Conservation (phyloP, 2,888 invertebrate genomes). For the Orthosia cruda region DNA sequence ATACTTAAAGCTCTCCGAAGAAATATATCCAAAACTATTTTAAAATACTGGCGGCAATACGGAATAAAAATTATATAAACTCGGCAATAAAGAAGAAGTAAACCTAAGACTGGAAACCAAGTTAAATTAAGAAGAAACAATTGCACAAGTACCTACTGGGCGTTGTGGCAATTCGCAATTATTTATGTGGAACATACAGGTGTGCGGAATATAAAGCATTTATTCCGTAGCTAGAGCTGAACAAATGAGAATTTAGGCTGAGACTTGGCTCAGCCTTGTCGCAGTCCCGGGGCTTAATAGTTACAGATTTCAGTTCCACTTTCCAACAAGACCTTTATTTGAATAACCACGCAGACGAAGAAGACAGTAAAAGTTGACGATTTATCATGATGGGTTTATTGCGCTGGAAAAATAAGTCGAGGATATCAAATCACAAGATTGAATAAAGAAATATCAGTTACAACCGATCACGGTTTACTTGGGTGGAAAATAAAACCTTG, state of each 20-base stretch:
- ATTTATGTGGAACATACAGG: conserved; percentile 72
- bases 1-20: conserved; percentile 12
- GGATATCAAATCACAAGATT: conserved; percentile 39
- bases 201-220: conserved; percentile 71
- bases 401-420: conserved; percentile 31
- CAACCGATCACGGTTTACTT: conserved; percentile 27
- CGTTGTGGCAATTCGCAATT: conserved; percentile 64
- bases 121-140: conserved; percentile 54
- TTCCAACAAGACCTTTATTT: conserved; percentile 25
- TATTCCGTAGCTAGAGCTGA: conserved; percentile 60
- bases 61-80: conserved; percentile 15
- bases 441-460: conserved; percentile 43
- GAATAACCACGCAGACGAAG: conserved; percentile 13
- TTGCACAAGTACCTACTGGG: conserved; percentile 53
- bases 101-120: conserved; percentile 32
- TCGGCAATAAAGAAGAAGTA: conserved; percentile 43
- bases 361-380: conserved; percentile 36
- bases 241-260: conserved; percentile 67
- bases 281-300: conserved; percentile 47
- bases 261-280: conserved; percentile 66
- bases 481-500: conserved; percentile 27
- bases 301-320: conserved; percentile 48
- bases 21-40: conserved; percentile 31
- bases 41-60: neutral
- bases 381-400: conserved; percentile 43